Base-by-base conservation (phyloP, 1,140 invertebrate genomes). In the Pachyrhynchus sulphureomaculatus region DNA sequence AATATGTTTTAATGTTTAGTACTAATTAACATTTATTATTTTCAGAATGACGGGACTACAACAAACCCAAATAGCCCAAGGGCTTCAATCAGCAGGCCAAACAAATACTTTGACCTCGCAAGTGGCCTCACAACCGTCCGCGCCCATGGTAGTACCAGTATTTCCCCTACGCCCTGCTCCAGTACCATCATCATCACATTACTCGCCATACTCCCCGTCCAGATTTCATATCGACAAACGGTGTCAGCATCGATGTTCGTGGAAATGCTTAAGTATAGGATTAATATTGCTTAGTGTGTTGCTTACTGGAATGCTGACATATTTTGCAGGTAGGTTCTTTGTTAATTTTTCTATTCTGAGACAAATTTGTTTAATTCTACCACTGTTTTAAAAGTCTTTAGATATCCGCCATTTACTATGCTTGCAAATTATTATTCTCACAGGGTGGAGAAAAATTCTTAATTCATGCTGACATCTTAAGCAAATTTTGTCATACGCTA, bases 151-250 rank as follows among this genome's bases (percentile, higher is more conserved):
- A 41, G 90, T 91, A 85, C 88, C 89, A 34, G 88, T 86, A 66
- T 90, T 90, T 78, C 89, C 88, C 4, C 80, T 88, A 65, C 81
- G 87, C 66, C 82, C 86, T 72, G 82, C 83, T 70, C 83, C 84
- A 70, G 84, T 85, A 56, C 83, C 86, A 63, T 83, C 85, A 48
- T 84, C 87, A 67, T 86, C 88, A 44, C 85, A 90, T 70, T 89
- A 93, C 81, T 86, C 88, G 67, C 83, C 87, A 66, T 91, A 90
- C 79, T 93, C 91, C 64, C 90, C 90, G 72, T 93, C 93, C 64
- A 88, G 93, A 74, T 94, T 95, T 81, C 90, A 93, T 80, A 91
- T 95, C 81, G 91, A 94, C 80, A 95, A 95, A 78, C 85, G 91
- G 61, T 93, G 92, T 78, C 90, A 92, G 72, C 90, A 93, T 73